A percentile compares a stretch with the other conserved stretches of the same genome.
These are phyloP conservation scores for Polyommatus iphigenia DNA, from an alignment of 2,888 invertebrate genomes.

Conservation along the genomic window DNA sequence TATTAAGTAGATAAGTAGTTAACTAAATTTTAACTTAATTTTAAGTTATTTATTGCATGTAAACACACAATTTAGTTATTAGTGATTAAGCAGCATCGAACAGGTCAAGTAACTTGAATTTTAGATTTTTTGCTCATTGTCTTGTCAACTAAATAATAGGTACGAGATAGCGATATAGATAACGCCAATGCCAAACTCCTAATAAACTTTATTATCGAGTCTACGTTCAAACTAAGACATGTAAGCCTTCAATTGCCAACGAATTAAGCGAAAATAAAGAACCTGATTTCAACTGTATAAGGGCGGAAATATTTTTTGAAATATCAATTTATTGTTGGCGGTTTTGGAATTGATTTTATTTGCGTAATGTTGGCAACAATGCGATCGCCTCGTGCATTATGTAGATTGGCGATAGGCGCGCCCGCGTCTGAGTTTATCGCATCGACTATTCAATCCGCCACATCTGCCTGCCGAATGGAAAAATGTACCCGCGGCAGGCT, in stretches of 20 bases:
- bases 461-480: conserved; percentile 66
- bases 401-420: conserved; percentile 61
- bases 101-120: no score
- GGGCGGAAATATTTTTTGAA: not conserved
- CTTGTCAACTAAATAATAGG: not conserved
- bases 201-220: no score
- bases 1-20: no score
- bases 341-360: conserved; percentile 14
- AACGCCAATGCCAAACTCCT: no score
- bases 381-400: conserved; percentile 62
- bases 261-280: not conserved
- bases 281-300: not conserved
- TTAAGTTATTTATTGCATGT: no score
- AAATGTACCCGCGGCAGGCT: conserved; percentile 47
- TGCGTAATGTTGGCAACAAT: conserved; percentile 42
- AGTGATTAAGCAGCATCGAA: not conserved
- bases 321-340: conserved; percentile 6
- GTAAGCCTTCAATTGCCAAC: no score
- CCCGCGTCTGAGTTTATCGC: conserved; percentile 71
- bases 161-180: no score
- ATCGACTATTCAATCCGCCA: conserved; percentile 74
- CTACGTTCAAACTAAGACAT: no score
- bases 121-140: no score
- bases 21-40: no score
- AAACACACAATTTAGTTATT: no score